Evolutionary conservation across 2,113 vertebrate species (phyloP).

Genomic region (Apteryx mantelli): DNA sequence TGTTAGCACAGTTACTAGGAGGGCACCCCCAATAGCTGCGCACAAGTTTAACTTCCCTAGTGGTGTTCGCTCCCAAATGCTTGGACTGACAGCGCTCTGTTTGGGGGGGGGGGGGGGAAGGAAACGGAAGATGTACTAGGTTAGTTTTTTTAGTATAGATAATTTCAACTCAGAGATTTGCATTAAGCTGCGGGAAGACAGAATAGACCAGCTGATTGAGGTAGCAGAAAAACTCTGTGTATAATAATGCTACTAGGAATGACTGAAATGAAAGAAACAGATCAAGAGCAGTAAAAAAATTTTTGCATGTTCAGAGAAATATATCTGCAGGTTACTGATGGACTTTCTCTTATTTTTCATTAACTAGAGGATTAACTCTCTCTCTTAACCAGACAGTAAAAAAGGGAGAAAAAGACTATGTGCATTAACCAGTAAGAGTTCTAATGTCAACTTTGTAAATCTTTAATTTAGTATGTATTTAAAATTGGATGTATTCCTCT

Average conservation of each 20-base stretch:
- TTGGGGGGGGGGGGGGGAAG: no score
- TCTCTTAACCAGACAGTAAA: neutral
- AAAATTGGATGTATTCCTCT: neutral
- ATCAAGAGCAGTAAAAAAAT: neutral
- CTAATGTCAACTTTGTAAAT: neutral
- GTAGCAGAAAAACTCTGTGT: neutral
- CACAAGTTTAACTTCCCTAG: constrained; percentile 4
- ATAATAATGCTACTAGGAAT: neutral
- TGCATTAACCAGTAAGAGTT: neutral
- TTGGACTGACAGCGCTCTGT: neutral
- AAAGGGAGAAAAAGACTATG: no score
- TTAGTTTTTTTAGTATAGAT: neutral
- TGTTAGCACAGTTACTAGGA: constrained; percentile 7
- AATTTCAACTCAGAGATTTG: neutral
- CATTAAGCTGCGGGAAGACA: neutral
- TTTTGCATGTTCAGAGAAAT: neutral
- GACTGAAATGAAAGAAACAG: neutral
- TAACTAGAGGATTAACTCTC: neutral
- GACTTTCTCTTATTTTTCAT: neutral
- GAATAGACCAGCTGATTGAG: neutral
- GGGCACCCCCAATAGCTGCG: neutral
- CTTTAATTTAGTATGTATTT: neutral
- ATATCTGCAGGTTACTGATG: neutral
- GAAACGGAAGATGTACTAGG: neutral
- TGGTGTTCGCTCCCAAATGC: constrained; percentile 19